phyloP scores from a whole-genome alignment of 2,797 vertebrate species.

The Cyprinodon diabolis region DNA sequence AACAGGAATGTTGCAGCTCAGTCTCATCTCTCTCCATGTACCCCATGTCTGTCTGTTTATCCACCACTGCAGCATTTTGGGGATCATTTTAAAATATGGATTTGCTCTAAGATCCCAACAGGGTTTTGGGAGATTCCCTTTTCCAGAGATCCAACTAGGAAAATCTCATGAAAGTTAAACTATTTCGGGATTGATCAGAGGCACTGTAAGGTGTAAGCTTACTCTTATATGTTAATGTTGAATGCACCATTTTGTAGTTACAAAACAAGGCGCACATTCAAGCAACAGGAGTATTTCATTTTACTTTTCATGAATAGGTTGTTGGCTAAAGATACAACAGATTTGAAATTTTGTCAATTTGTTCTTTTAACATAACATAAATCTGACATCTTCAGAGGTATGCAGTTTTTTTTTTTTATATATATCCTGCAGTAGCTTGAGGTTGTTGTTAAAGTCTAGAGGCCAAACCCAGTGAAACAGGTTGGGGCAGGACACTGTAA shows the following conservation, averaged over 20 bases:
- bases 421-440: neutral
- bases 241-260: neutral
- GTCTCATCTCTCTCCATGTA: constrained; percentile 98
- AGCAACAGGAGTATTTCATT: neutral
- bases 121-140: neutral
- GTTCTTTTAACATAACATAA: neutral
- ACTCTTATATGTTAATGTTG: neutral
- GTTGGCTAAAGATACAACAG: neutral
- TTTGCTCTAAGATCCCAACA: neutral
- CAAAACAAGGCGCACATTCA: too few species aligned
- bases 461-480: constrained; percentile 43
- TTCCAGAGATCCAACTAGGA: neutral
- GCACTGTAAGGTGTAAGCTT: neutral
- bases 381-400: neutral
- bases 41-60: constrained; percentile 90
- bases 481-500: constrained; percentile 41
- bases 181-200: neutral
- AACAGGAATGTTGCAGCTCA: constrained; percentile 84
- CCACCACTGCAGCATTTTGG: constrained; percentile 86
- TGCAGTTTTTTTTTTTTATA: neutral
- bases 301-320: neutral
- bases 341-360: neutral
- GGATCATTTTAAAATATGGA: neutral
- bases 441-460: constrained; percentile 52
- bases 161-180: neutral